Percentiles rank a stretch among this genome's conserved stretches.
These are phyloP conservation scores for Microplitis deprimator DNA, from an alignment of 2,888 invertebrate genomes.

Conservation along the genomic window DNA sequence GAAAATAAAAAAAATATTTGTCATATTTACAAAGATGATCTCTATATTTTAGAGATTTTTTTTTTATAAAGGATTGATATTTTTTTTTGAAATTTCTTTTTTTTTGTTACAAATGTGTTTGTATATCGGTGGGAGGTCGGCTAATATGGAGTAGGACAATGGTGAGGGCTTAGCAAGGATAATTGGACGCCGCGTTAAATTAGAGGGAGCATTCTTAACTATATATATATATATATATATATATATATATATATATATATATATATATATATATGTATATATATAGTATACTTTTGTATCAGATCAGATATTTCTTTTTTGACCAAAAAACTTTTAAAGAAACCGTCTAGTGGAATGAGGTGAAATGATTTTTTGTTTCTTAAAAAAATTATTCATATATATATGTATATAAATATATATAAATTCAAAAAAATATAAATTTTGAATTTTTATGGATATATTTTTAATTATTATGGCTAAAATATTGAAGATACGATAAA, in stretches of 20 bases:
- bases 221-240: no score
- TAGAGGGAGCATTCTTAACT: conserved; percentile 60
- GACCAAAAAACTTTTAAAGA: background rate
- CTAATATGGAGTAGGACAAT: conserved; percentile 47
- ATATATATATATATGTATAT: no score
- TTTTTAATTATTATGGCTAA: no score
- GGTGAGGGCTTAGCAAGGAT: conserved; percentile 56
- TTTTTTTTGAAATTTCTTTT: conserved; percentile 9
- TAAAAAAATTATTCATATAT: no score
- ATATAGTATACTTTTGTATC: no score
- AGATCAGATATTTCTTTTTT: background rate
- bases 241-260: no score
- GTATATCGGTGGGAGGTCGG: conserved; percentile 34
- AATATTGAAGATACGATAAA: no score
- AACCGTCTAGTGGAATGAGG: no score
- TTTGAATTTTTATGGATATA: no score
- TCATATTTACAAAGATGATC: background rate
- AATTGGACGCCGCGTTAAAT: conserved; percentile 68
- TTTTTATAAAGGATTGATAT: background rate
- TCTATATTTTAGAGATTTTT: background rate
- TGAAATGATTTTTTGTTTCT: no score
- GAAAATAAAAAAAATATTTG: background rate
- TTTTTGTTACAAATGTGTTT: background rate
- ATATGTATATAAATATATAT: no score
- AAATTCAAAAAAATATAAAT: no score